Base-by-base conservation (phyloP, 2,888 invertebrate genomes). In the Halocaridina rubra region DNA sequence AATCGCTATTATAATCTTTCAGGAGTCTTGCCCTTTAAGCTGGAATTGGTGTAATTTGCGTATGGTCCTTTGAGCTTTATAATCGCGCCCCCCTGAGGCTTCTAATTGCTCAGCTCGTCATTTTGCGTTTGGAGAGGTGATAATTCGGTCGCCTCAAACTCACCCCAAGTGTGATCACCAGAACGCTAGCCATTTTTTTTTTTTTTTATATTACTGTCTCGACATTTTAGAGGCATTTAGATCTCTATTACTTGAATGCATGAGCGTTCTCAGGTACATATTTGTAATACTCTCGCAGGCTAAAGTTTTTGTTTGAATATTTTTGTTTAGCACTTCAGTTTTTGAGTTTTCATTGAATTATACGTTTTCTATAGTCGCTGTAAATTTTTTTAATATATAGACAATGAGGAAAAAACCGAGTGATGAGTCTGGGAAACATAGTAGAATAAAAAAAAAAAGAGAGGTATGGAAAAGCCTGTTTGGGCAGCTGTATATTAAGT, bases 401-500 rank as follows among this genome's bases (percentile, higher is more conserved):
- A n/a, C n/a, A n/a, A n/a, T n/a, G n/a, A n/a, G n/a, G n/a, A n/a
- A n/a, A n/a, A n/a, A n/a, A n/a, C n/a, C n/a, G n/a, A n/a, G n/a
- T n/a, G n/a, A n/a, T n/a, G n/a, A n/a, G n/a, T n/a, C n/a, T n/a
- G 72, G 13, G 72, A 19, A 33, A n/a, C 19, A 33, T n/a, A 33
- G n/a, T 22, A 19, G 8, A 2, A 72, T 19, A n/a, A 7, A 33
- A 19, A 72, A 29, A 46, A 53, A 22, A n/a, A 53, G 27, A 53
- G 75, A 75, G 75, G n/a, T 7, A 53, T 22, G 27, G 53, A 24
- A 5, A 33, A 30, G 72, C 69, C 78, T 77, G 69, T 76, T 53
- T 46, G 53, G 32, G 46, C 81, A 69, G 81, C 77, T 76, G 71
- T 77, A 77, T 53, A 57, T 82, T 77, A 71, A 69, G 76, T 82